phyloP scores from a whole-genome alignment of 2,797 vertebrate genomes.

The Dicrostonyx torquatus region DNA sequence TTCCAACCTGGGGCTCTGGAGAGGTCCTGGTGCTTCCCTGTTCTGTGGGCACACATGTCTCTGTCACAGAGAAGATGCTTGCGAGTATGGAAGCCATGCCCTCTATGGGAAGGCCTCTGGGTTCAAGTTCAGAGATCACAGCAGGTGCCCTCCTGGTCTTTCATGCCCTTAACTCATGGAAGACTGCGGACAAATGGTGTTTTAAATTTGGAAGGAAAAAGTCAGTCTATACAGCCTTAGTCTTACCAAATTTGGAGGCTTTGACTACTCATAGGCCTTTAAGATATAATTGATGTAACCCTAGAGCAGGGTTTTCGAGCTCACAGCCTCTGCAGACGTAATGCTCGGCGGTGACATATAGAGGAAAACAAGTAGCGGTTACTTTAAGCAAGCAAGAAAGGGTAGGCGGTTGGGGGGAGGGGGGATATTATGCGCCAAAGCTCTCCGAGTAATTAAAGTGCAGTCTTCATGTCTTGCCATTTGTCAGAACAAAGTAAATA shows the following conservation, averaged over 20 bases:
- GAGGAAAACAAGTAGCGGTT: conserved; percentile 58
- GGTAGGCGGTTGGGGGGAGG: too few species aligned
- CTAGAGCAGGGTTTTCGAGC: neutral
- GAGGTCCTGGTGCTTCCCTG: neutral
- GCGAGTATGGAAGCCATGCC: neutral
- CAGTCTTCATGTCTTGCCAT: conserved; percentile 69
- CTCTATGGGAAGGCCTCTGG: neutral
- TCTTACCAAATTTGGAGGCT: neutral
- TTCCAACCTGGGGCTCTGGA: neutral
- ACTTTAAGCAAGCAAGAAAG: conserved; percentile 16
- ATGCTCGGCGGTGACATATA: neutral
- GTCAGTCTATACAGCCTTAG: neutral
- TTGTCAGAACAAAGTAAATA: conserved; percentile 80
- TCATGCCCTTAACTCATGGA: neutral
- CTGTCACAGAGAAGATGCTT: neutral
- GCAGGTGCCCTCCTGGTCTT: neutral
- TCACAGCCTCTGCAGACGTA: neutral
- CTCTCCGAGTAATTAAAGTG: conserved; percentile 72
- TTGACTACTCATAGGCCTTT: neutral
- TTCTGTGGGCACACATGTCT: neutral
- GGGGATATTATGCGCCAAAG: conserved; percentile 32
- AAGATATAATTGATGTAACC: conserved; percentile 5
- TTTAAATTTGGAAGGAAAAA: conserved; percentile 27
- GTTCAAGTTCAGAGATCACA: neutral
- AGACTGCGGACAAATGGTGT: neutral